These are phyloP conservation scores for Pseudois nayaur DNA, from an alignment of 2,113 vertebrate genomes.

Conservation along the genomic window DNA sequence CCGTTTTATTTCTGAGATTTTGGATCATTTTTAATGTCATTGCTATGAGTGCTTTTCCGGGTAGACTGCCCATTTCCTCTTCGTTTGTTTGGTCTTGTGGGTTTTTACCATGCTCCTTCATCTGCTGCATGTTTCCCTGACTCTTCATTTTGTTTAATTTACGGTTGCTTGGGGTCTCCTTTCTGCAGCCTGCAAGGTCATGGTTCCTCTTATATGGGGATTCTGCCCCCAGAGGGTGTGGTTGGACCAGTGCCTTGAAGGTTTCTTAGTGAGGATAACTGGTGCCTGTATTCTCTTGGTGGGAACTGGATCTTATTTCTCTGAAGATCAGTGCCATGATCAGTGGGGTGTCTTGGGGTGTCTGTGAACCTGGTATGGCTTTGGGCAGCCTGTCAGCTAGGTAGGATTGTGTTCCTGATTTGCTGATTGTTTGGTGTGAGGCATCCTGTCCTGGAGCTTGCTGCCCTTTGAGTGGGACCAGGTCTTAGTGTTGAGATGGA, in stretches of 20 bases:
- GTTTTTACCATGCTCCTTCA: neutral
- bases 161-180: neutral
- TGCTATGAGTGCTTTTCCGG: neutral
- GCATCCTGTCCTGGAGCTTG: neutral
- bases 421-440: neutral
- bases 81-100: neutral
- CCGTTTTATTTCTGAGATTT: neutral
- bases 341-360: neutral
- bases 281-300: neutral
- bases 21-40: neutral
- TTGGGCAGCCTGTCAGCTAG: neutral
- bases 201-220: neutral
- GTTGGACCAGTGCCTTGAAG: neutral
- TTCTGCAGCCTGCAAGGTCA: neutral
- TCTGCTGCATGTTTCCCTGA: neutral
- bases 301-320: neutral
- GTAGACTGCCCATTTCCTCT: neutral
- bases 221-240: neutral
- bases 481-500: neutral
- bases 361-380: neutral
- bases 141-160: neutral
- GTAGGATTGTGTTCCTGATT: neutral
- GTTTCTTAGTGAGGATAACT: neutral
- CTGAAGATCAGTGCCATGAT: neutral
- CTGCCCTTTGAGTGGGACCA: neutral